Base-by-base conservation (phyloP, 2,797 vertebrate genomes). In the Thaleichthys pacificus region DNA sequence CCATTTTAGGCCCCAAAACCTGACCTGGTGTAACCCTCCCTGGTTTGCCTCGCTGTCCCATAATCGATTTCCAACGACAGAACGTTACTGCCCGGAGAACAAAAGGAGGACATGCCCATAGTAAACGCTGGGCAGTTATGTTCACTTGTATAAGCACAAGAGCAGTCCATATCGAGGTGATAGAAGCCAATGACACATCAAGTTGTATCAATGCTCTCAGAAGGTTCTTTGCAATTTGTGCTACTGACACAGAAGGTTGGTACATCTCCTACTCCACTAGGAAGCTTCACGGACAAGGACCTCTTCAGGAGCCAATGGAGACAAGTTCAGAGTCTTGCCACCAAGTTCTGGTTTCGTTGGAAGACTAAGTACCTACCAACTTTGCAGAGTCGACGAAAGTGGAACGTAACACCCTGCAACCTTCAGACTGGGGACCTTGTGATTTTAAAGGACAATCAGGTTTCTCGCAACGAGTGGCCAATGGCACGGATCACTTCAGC, bases 231-330 rank as follows among this genome's bases (percentile, higher is more conserved):
- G n/a, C n/a, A n/a, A n/a, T n/a, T n/a, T n/a, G n/a, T 70, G 38
- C 38, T 74, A 14, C 76, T 78, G 2, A 78, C 63, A 3, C 62
- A 75, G 65, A 75, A 79, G 47, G 56, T 69, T 47, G 65, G 42
- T 17, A 21, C 17, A 21, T 7, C n/a, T 26, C 68, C 24, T 54
- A 2, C 70, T 17, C 66, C 57, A 11, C 68, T 63, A 35, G 60
- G 75, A 8, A 17, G 58, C n/a, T 76, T 76, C 60, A 61, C 38
- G 1, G 35, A 30, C 26, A 56, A 62, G 19, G 38, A 72, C n/a
- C 63, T 71, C n/a, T 30, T 26, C 54, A n/a, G 54, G 12, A 51
- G 42, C 1, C 68, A 71, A 14, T 76, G 74, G 68, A 71, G 63
- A 19, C 47, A 57, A 51, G 65, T 74, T n/a, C 66, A 68, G 22